These are phyloP conservation scores for Poeciliopsis paucimaculata DNA, from an alignment of 2,797 vertebrate genomes.

Conservation along the genomic window DNA sequence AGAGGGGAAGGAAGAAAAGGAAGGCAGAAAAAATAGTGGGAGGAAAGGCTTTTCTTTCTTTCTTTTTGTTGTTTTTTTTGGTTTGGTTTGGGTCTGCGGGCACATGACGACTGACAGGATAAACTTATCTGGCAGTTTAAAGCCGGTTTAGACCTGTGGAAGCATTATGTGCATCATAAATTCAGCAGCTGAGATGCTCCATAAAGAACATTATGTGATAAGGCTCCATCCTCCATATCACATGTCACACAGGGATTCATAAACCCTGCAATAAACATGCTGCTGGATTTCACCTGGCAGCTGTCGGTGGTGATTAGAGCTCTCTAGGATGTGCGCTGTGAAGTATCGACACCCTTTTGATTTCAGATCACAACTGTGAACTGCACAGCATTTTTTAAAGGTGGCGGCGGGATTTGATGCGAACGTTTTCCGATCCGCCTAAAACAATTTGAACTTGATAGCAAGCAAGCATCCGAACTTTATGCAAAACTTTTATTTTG, in stretches of 20 bases:
- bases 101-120: slow-evolving; percentile 28
- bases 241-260: neutral
- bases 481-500: neutral
- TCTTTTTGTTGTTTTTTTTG: neutral
- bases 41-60: neutral
- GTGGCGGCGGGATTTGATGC: neutral
- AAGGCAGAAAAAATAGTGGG: slow-evolving; percentile 18
- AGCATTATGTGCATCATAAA: neutral
- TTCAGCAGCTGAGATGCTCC: neutral
- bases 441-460: neutral
- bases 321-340: neutral
- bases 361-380: neutral
- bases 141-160: neutral
- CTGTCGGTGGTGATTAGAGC: neutral
- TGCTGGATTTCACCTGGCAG: neutral
- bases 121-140: slow-evolving; percentile 41
- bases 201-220: neutral
- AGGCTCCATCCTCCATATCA: neutral
- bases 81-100: neutral
- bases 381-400: neutral
- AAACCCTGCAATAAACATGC: neutral
- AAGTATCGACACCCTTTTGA: neutral
- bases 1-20: slow-evolving; percentile 53
- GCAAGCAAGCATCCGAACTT: neutral
- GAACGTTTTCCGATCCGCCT: neutral